These are phyloP conservation scores for Eulemur macaco DNA, from an alignment of 2,113 vertebrate genomes.

Conservation along the genomic window DNA sequence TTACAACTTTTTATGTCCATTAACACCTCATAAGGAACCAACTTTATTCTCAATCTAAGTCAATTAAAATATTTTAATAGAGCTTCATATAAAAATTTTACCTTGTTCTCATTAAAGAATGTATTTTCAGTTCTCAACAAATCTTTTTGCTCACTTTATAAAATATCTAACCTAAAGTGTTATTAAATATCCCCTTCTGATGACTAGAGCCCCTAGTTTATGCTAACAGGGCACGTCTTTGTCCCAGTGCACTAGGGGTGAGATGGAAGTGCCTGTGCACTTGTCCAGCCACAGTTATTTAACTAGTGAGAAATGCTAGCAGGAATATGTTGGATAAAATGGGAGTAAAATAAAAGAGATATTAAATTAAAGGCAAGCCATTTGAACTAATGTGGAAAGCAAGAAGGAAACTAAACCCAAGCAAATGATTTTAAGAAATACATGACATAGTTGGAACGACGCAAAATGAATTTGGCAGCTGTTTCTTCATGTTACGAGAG, in stretches of 20 bases:
- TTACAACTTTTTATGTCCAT: neutral
- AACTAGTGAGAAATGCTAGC: neutral
- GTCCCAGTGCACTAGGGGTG: neutral
- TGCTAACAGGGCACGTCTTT: neutral
- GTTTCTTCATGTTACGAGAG: neutral
- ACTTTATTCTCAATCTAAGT: neutral
- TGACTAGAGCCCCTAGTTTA: neutral
- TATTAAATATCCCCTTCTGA: neutral
- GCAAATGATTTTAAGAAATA: neutral
- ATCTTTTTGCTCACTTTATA: neutral
- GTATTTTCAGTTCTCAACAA: neutral
- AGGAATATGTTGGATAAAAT: neutral
- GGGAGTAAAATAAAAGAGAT: neutral
- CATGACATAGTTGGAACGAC: conserved; percentile 49
- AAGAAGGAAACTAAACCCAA: neutral
- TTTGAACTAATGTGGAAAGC: neutral
- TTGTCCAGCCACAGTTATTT: neutral
- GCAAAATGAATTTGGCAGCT: conserved; percentile 31
- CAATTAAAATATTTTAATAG: neutral
- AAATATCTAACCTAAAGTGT: neutral
- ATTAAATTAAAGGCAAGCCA: neutral
- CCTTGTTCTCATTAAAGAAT: neutral
- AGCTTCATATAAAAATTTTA: neutral
- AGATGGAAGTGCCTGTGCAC: neutral
- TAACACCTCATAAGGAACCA: neutral